These are phyloP conservation scores for Hydrocynus forskahlii DNA, from an alignment of 2,797 vertebrate species.

Conservation along the genomic window DNA sequence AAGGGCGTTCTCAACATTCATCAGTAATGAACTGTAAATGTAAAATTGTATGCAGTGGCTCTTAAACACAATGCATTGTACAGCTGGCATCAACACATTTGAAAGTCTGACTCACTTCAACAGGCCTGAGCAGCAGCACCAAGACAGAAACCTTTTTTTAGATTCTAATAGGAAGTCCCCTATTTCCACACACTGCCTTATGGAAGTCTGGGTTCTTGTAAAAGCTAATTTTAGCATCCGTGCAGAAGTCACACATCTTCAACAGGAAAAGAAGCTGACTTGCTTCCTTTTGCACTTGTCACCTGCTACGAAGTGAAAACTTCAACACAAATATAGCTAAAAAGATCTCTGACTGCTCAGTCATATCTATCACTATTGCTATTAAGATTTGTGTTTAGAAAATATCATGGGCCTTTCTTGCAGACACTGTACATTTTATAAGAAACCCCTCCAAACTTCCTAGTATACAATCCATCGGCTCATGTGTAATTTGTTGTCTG, in stretches of 20 bases:
- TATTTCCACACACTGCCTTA: conserved; percentile 38
- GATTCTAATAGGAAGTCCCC: conserved; percentile 43
- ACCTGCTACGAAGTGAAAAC: not conserved
- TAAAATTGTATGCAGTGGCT: no score
- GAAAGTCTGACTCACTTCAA: not conserved
- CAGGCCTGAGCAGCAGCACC: not conserved
- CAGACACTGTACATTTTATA: no score
- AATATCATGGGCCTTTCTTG: no score
- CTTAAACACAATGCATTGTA: not conserved
- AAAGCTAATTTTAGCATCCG: conserved; percentile 17
- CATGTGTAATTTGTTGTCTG: no score
- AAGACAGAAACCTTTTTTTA: conserved; percentile 13
- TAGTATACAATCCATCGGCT: no score
- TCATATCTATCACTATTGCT: no score
- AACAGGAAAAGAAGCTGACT: conserved; percentile 25
- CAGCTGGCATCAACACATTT: not conserved
- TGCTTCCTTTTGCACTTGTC: not conserved
- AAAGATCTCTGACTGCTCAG: not conserved
- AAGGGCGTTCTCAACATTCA: no score
- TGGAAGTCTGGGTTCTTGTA: conserved; percentile 47
- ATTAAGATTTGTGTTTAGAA: no score
- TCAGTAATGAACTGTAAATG: no score
- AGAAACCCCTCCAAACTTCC: no score
- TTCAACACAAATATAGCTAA: not conserved
- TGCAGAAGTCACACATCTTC: conserved; percentile 1